Evolutionary conservation across 2,888 invertebrate genomes (phyloP).

Genomic region (Papilio gigon): DNA sequence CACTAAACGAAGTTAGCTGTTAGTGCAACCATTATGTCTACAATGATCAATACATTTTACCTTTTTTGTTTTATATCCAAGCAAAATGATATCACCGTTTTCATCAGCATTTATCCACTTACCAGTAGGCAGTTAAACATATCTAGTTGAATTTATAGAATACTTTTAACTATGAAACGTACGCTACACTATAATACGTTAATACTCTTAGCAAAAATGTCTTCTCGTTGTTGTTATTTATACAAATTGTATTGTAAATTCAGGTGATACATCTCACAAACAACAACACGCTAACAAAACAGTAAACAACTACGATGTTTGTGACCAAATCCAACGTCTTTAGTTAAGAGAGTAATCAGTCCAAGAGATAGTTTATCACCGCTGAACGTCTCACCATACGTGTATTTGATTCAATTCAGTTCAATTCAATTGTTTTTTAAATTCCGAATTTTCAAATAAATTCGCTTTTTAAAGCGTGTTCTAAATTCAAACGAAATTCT

Average conservation of each 20-base stretch:
- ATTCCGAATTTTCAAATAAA: conserved; percentile 40
- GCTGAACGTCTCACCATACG: background rate
- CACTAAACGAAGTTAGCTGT: no score
- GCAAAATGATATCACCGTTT: no score
- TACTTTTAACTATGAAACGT: no score
- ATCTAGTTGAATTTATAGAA: no score
- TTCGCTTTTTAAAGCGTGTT: conserved; percentile 37
- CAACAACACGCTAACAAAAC: conserved; percentile 32
- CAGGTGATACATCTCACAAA: conserved; percentile 17
- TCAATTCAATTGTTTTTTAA: conserved; percentile 37
- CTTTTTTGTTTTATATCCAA: no score
- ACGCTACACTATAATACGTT: background rate
- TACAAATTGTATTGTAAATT: conserved; percentile 20
- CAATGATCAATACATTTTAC: no score
- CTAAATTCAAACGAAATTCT: conserved; percentile 38
- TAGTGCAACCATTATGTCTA: no score
- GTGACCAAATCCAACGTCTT: background rate
- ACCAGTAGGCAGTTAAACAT: no score
- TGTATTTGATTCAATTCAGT: conserved; percentile 38
- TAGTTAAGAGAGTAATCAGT: conserved; percentile 1
- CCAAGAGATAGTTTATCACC: background rate
- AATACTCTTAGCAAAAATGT: conserved; percentile 13
- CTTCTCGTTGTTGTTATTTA: conserved; percentile 23
- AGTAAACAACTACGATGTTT: conserved; percentile 27
- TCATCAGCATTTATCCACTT: no score